A percentile compares a stretch with the other conserved stretches of the same genome.
Conservation (phyloP, 64 coral and sea anemone species). For the Acropora yongei region DNA sequence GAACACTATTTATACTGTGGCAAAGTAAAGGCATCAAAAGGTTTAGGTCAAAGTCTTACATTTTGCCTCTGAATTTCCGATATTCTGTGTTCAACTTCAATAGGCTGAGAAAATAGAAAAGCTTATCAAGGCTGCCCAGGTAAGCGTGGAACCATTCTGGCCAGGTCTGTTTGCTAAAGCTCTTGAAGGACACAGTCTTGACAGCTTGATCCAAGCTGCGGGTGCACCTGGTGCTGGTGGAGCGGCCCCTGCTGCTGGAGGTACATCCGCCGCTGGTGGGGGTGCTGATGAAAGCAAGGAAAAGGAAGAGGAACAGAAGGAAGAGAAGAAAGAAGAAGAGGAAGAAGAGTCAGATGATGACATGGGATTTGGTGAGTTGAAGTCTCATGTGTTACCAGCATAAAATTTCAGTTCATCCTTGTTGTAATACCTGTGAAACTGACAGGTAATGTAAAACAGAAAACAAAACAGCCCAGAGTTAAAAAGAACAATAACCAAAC, state of each 20-base stretch:
- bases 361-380: slow-evolving; percentile 96
- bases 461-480: no score
- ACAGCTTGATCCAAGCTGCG: slow-evolving; percentile 82
- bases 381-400: not conserved
- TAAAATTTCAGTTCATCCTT: no score
- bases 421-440: no score
- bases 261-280: not conserved
- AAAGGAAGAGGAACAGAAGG: slow-evolving; percentile 55
- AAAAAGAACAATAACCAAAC: no score
- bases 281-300: slow-evolving; percentile 22
- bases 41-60: no score
- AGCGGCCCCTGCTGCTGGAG: slow-evolving; percentile 66
- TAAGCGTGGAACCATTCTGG: slow-evolving; percentile 97
- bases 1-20: no score
- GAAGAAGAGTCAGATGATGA: slow-evolving; percentile 95
- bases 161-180: slow-evolving; percentile 98
- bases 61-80: no score
- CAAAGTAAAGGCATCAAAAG: no score
- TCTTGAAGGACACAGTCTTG: slow-evolving; percentile 89
- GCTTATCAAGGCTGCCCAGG: slow-evolving; percentile 88
- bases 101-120: slow-evolving; percentile 93
- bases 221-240: slow-evolving; percentile 91
- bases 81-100: no score
- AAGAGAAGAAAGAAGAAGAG: slow-evolving; percentile 88
- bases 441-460: no score